Evolutionary conservation across 2,797 vertebrate species (phyloP), one percentile per base, ranked within the genome.

Genomic region (Chloroceryle amazona): DNA sequence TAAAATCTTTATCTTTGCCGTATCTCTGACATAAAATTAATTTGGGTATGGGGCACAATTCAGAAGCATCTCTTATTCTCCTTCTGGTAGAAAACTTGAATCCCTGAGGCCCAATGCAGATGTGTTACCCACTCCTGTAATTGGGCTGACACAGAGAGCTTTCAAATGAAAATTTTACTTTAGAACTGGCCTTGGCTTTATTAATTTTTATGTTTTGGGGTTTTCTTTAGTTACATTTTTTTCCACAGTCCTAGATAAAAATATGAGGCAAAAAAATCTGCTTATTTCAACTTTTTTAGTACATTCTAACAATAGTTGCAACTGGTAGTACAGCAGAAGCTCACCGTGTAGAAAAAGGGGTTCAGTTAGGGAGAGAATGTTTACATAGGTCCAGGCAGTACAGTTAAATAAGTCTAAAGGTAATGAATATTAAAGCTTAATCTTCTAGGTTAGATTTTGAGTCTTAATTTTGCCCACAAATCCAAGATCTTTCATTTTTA

Each of bases 141-240:
- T 39, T 4, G 11, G 20, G 55, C 44, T 81, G 9, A n/a, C 37
- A 13, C 8, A 37, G 25, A 54, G 26, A 55, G 21, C 28, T 81
- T 86, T 55, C 49, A 62, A 21, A 84, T 44, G 19, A 79, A 91
- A 95, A 29, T 82, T 84, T 93, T 41, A 46, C 41, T 58, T 82
- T 37, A 51, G 14, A 91, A 85, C 61, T 47, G 41, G 10, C 16
- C 22, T 76, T 65, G 23, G 22, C n/a, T 84, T 83, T 57, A 65
- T 46, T 71, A 39, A 39, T 73, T 92, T 78, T 61, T 42, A 31
- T 18, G 10, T 18, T 42, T 31, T 63, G 23, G 2, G 0, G 7
- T 18, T 42, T 67, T 89, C 55, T 51, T 3, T 42, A 74, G 23
- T 28, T 12, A 13, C 6, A 4, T 31, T 37, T 79, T 79, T 54